phyloP scores from a whole-genome alignment of 2,888 invertebrate species.

The Lepidochrysops patricia region DNA sequence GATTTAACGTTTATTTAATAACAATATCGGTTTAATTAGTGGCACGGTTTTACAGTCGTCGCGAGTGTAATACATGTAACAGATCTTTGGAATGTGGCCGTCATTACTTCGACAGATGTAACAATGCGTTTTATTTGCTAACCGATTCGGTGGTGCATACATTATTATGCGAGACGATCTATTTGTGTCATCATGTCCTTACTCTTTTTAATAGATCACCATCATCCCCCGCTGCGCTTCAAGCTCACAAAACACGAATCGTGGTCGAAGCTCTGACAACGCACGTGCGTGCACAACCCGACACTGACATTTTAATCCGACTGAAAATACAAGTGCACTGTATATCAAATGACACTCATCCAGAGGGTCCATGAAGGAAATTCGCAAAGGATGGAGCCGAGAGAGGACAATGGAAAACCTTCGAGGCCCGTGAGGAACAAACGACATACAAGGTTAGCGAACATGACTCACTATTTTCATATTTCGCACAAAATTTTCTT shows the following conservation, averaged over 20 bases:
- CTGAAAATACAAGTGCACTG: background rate
- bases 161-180: constrained; percentile 53
- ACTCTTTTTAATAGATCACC: constrained; percentile 71
- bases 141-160: constrained; percentile 36
- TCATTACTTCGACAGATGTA: constrained; percentile 67
- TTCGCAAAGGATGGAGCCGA: constrained; percentile 50
- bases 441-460: constrained; percentile 79
- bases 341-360: constrained; percentile 51
- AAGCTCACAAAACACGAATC: constrained; percentile 58
- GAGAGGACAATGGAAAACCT: constrained; percentile 64
- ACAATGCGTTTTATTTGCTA: constrained; percentile 34
- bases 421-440: constrained; percentile 81
- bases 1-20: constrained; percentile 26
- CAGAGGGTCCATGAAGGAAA: constrained; percentile 40
- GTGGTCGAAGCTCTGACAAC: constrained; percentile 53
- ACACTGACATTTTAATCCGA: background rate
- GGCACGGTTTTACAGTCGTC: constrained; percentile 12
- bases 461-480: constrained; percentile 61
- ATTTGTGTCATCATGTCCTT: constrained; percentile 73
- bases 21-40: constrained; percentile 25
- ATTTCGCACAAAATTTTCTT: constrained; percentile 47
- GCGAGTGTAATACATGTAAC: constrained; percentile 59
- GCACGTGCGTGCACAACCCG: constrained; percentile 52
- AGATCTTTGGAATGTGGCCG: constrained; percentile 65
- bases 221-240: constrained; percentile 67